Evolutionary conservation across 2,797 vertebrate species (phyloP), one percentile per base, ranked within the genome.

Genomic region (Cossypha niveicapilla): DNA sequence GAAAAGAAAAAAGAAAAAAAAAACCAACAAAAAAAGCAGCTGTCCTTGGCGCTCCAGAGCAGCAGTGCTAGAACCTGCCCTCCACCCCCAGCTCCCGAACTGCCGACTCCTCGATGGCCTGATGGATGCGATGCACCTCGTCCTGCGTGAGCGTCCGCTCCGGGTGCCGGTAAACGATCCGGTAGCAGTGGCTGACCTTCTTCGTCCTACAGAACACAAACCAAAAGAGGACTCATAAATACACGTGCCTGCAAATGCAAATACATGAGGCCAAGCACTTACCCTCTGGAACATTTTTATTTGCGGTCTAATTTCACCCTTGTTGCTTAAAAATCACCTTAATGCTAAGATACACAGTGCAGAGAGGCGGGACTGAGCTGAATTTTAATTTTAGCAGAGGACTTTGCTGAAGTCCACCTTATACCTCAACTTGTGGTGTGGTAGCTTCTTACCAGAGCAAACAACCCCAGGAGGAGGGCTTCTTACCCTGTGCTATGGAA

Each of bases 141-240:
- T 95, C 96, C 96, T 99, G 98, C 7, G 98, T 98, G 82, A 99
- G 96, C 7, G 99, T 99, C 72, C 98, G 98, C 97, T 99, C 99
- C 86, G 98, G 99, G 98, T 99, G 99, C 16, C 99, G 98, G 96
- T 99, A 99, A 50, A 94, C 60, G 90, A 99, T 98, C 3, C 98
- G 98, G 96, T 99, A 99, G 96, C 99, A 99, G 41, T 98, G 99
- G 92, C 99, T 99, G 94, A 97, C 96, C 97, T 97, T 98, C 86
- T 97, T 97, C 0, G 98, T 99, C 98, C 99, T 99, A 45, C 56
- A 93, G 95, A 90, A 88, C 5, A 96, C 16, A 94, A 92, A 95
- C 30, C 75, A 86, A 41, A 91, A 82, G 34, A 85, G 51, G 51
- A 50, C 23, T 75, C 60, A 58, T 93, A 88, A 93, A 96, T 91